A percentile compares a stretch with the other conserved stretches of the same genome.
Conservation (phyloP, 2,113 vertebrate genomes). For the Vidua macroura region DNA sequence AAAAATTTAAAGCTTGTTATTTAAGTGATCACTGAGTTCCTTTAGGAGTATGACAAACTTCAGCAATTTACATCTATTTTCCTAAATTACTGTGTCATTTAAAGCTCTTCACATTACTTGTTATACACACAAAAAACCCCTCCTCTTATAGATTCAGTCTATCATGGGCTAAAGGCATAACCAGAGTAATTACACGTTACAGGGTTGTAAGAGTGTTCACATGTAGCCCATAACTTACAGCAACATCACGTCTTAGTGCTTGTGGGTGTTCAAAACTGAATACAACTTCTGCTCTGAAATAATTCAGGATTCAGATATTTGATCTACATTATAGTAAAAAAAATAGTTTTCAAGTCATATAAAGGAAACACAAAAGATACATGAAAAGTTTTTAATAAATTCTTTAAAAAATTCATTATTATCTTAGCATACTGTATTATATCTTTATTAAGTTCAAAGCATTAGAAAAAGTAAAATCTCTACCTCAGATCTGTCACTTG, state of each 20-base stretch:
- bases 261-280: neutral
- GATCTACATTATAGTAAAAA: neutral
- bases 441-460: neutral
- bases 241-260: constrained; percentile 13
- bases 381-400: neutral
- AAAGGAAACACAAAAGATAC: neutral
- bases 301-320: neutral
- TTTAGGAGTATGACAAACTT: neutral
- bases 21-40: neutral
- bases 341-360: neutral
- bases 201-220: constrained; percentile 3
- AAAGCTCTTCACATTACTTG: neutral
- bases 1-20: neutral
- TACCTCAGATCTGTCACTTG: neutral
- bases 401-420: neutral
- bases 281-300: constrained; percentile 32
- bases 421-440: neutral
- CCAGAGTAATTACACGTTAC: constrained; percentile 30
- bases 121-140: neutral
- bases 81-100: neutral
- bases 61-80: constrained; percentile 18
- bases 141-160: neutral
- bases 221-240: neutral
- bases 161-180: neutral
- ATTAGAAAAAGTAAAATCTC: neutral